These are phyloP conservation scores for Menura novaehollandiae DNA, from an alignment of 2,113 vertebrate species.

Conservation along the genomic window DNA sequence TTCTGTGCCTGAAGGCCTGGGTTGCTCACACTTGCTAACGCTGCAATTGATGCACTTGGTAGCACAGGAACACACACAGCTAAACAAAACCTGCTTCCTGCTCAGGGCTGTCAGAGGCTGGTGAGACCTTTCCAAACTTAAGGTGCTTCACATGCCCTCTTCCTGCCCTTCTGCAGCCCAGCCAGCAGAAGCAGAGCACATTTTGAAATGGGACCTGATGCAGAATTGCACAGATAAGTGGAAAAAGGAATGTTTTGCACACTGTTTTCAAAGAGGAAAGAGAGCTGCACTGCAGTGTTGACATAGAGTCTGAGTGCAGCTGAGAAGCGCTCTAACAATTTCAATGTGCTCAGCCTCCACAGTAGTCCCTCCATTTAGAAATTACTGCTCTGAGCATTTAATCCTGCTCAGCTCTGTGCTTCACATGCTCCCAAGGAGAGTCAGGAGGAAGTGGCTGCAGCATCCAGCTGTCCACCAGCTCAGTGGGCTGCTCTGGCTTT, in stretches of 20 bases:
- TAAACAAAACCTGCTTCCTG: not conserved
- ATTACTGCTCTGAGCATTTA: not conserved
- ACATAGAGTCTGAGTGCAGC: not conserved
- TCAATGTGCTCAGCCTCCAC: not conserved
- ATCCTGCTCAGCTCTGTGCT: not conserved
- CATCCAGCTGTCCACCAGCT: not conserved
- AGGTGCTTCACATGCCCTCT: not conserved
- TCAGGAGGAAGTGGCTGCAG: not conserved
- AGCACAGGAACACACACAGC: not conserved
- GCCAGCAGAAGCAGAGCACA: not conserved
- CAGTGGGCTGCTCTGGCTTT: not conserved
- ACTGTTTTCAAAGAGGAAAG: not conserved
- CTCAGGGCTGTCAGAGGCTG: not conserved
- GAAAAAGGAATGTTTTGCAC: not conserved
- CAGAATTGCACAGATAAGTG: not conserved
- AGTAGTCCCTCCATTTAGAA: not conserved
- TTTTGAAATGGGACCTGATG: not conserved
- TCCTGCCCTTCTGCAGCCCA: not conserved
- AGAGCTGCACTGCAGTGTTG: not conserved
- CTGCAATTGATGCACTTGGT: not conserved
- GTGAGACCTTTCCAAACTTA: not conserved
- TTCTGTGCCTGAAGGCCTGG: not conserved
- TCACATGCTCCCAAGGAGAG: not conserved
- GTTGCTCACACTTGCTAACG: rapidly evolving
- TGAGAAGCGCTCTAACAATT: not conserved